phyloP scores from a whole-genome alignment of 2,113 vertebrate genomes.

The Rhipidura dahli region DNA sequence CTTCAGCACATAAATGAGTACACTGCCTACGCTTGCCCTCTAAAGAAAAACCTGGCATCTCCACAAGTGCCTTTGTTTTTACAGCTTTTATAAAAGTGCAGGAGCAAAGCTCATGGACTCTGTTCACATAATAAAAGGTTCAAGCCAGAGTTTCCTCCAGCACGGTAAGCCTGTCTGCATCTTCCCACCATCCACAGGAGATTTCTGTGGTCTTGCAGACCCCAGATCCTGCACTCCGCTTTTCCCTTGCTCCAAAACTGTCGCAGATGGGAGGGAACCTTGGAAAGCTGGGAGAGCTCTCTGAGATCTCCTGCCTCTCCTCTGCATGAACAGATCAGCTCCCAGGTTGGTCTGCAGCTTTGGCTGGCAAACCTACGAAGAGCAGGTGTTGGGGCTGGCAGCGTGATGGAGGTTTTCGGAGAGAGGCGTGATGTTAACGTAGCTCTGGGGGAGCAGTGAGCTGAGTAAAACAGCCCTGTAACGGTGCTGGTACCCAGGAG shows the following conservation, averaged over 20 bases:
- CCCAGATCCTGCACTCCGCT: not conserved
- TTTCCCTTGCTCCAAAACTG: not conserved
- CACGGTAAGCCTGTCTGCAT: not conserved
- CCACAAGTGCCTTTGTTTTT: not conserved
- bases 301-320: not conserved
- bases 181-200: not conserved
- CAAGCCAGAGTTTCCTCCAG: not conserved
- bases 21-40: not conserved
- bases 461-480: not conserved
- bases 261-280: not conserved
- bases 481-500: not conserved
- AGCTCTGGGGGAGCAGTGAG: conserved; percentile 13
- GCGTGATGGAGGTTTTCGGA: not conserved
- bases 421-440: not conserved
- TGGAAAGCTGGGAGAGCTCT: not conserved
- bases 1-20: not conserved
- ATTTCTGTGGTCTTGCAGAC: not conserved
- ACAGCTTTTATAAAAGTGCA: not conserved
- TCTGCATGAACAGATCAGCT: not conserved
- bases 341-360: not conserved
- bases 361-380: not conserved
- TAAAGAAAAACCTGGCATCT: not conserved
- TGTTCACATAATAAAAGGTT: not conserved
- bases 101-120: not conserved
- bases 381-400: conserved; percentile 33